These are phyloP conservation scores for Himantopus leucocephalus DNA, from an alignment of 2,113 vertebrate genomes.

Conservation along the genomic window DNA sequence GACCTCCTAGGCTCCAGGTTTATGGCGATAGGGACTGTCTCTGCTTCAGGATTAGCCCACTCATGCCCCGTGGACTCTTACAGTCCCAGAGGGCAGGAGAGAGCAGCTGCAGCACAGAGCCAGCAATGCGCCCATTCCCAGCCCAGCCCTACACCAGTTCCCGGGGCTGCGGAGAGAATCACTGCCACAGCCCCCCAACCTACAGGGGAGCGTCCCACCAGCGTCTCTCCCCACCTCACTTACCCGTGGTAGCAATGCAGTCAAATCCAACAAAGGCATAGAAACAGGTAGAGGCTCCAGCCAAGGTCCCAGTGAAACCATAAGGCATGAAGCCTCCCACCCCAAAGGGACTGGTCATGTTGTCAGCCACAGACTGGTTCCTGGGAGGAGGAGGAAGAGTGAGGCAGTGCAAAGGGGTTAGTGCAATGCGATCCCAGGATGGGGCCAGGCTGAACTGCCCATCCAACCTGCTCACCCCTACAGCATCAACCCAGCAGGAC, in stretches of 20 bases:
- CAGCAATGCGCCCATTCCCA: not conserved
- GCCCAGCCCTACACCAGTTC: not conserved
- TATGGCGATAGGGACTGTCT: not conserved
- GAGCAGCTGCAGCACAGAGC: not conserved
- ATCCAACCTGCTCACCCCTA: not conserved
- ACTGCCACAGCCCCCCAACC: not conserved
- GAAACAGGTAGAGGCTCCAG: constrained; percentile 86
- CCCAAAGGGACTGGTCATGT: constrained; percentile 73
- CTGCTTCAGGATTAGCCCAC: not conserved
- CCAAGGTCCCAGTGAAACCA: constrained; percentile 80
- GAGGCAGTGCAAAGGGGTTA: not conserved
- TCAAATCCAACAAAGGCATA: constrained; percentile 91
- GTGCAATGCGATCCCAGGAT: not conserved
- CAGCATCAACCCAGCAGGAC: not conserved
- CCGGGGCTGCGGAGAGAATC: fast-evolving
- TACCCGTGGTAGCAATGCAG: constrained; percentile 86
- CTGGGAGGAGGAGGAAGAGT: constrained; percentile 53
- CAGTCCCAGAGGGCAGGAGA: not conserved
- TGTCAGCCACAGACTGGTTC: constrained; percentile 65
- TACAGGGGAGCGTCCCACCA: not conserved
- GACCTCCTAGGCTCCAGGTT: not conserved
- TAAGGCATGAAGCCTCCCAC: constrained; percentile 85
- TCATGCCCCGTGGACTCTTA: not conserved
- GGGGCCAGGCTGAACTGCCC: not conserved
- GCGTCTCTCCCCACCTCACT: not conserved